Evolutionary conservation across 30 jellyfish, hydroid and myxozoan genomes (phyloP).

Genomic region (Rhopilema esculentum): DNA sequence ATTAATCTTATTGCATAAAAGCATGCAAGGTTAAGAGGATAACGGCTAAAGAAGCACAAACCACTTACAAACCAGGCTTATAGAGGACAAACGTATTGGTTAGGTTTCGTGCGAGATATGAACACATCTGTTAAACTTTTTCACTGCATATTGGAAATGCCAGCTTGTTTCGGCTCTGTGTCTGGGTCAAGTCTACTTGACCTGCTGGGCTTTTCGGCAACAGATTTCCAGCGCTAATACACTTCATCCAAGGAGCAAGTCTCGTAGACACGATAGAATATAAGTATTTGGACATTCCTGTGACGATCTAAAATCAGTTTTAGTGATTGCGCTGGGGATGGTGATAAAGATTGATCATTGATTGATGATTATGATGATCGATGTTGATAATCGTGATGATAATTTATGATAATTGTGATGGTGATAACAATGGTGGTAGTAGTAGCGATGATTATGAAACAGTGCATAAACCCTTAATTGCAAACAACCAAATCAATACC

Average conservation of each 20-base stretch:
- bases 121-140: neutral
- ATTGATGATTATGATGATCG: neutral
- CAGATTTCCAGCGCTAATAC: neutral
- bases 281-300: too few species aligned
- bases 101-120: neutral
- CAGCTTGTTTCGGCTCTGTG: neutral
- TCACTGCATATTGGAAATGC: neutral
- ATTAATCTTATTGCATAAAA: neutral
- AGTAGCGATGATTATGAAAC: too few species aligned
- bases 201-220: neutral
- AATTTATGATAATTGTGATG: neutral
- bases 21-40: neutral
- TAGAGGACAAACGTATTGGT: neutral
- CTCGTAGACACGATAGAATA: neutral
- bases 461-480: too few species aligned
- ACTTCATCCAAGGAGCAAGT: neutral
- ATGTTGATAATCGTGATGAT: neutral
- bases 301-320: too few species aligned
- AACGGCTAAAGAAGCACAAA: neutral
- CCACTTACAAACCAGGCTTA: neutral
- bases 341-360: neutral
- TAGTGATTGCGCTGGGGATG: too few species aligned
- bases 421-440: neutral
- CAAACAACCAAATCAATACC: too few species aligned
- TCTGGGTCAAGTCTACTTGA: neutral